Evolutionary conservation across 1,140 invertebrate species (phyloP), one percentile per base, ranked within the genome.

Genomic region (Heliconius hewitsoni): DNA sequence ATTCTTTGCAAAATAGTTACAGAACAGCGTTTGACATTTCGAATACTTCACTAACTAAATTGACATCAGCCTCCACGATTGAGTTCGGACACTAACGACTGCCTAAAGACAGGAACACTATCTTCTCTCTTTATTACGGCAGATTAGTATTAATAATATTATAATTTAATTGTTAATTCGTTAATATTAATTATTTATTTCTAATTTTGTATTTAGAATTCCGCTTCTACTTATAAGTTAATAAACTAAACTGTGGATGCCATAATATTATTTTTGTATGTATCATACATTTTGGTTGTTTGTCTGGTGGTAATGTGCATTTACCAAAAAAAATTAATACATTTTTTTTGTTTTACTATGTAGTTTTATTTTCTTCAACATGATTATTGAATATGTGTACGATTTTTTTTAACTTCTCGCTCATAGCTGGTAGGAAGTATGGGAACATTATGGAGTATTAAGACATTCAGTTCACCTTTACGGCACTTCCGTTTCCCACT

Each of bases 261-360:
- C 84, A 90, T 91, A 86, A 84, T 85, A 85, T 46, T 46, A 16
- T 83, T 85, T 83, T 81, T 86, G 84, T 86, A 83, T 82, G 83
- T 76, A 76, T 76, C 74, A 83, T 84, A 87, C 82, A 86, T 87
- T 90, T 90, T 84, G 90, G 86, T 90, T 89, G 87, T 90, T 87
- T 89, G 85, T 66, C 84, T 91, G 88, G 60, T 30, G 90, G 89
- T 93, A 91, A 90, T 84, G 81, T 85, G 91, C 91, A 93, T 93
- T 92, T 93, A 93, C 90, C 90, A 93, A 91, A 92, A 92, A 87
- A 92, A 87, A 90, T 86, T 87, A 91, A 74, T 78, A 79, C 37
- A 66, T 74, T 80, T 76, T 80, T 80, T 80, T 52, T 80, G 76
- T 76, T 72, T 80, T 73, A 73, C 19, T 76, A 34, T 42, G 5